Evolutionary conservation across 53 echinoderm and acorn worm genomes (phyloP), one percentile per base, ranked within the genome.

Genomic region (Zoroaster sp.): DNA sequence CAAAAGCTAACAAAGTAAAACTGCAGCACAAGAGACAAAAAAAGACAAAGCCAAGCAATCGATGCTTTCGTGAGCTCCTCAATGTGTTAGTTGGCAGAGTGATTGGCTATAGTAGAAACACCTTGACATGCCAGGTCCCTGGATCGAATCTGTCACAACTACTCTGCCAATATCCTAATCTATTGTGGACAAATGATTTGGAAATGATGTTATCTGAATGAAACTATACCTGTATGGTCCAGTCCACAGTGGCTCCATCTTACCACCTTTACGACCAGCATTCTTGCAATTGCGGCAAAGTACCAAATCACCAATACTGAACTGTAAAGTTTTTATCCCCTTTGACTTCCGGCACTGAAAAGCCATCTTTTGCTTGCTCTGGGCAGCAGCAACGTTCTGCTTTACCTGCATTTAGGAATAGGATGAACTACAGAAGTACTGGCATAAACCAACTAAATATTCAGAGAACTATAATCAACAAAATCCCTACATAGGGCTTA

Each of bases 181-280:
- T 5, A 25, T 4, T 18, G n/a, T 25, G 28, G 4, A n/a, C n/a
- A n/a, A n/a, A n/a, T 15, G 28, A 7, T 25, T 5, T 7, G 14
- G 28, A 12, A n/a, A 65, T 21, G 28, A 65, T 21, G 66, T 25
- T 25, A 21, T 21, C 11, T 65, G 10, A 21, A 8, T 25, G 66
- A 21, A 65, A 21, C n/a, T 25, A 25, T 71, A 71, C 71, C 36
- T 71, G 71, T 71, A 71, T 71, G 71, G 71, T 71, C 34, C 71
- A 33, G 71, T 71, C 71, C 33, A 71, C 36, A 35, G 71, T 35
- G 71, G 71, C 28, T 71, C 71, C 71, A 71, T 71, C 71, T 71
- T 71, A 4, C 71, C 71, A 71, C 71, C 71, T 35, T 71, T 71
- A 32, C 71, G 71, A 35, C 71, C 71, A 71, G 28, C 36, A 71